Conservation (phyloP, 2,113 vertebrate genomes). For the Pelmatolapia mariae region DNA sequence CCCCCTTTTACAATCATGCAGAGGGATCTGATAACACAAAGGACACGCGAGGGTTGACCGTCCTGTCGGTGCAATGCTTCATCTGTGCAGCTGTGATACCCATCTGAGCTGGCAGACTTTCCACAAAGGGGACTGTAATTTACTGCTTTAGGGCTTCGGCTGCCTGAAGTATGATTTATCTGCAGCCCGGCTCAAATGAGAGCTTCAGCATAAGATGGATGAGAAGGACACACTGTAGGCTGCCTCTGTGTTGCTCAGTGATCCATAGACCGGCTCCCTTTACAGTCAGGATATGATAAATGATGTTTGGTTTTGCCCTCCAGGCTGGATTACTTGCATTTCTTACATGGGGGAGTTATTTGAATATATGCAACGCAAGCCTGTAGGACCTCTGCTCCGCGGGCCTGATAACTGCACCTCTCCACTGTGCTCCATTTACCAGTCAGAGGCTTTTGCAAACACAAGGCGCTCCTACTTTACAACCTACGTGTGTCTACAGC, state of each 20-base stretch:
- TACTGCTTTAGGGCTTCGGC: constrained; percentile 70
- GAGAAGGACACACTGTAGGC: constrained; percentile 7
- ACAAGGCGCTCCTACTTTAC: neutral
- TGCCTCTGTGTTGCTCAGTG: constrained; percentile 22
- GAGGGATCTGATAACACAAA: neutral
- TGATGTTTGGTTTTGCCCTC: constrained; percentile 9
- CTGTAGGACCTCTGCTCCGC: neutral
- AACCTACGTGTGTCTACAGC: neutral
- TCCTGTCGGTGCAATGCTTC: constrained; percentile 11
- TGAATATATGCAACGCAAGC: neutral
- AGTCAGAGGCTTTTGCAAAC: neutral
- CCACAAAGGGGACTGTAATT: constrained; percentile 68
- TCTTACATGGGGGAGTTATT: neutral
- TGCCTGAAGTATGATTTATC: constrained; percentile 75
- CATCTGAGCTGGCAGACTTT: constrained; percentile 57
- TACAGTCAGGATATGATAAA: constrained; percentile 19
- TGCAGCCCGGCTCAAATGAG: constrained; percentile 60
- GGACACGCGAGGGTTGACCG: neutral
- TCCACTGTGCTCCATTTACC: neutral
- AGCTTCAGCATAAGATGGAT: constrained; percentile 67
- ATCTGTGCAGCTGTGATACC: constrained; percentile 57
- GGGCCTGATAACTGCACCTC: neutral
- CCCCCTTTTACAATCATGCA: neutral
- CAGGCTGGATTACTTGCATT: neutral
- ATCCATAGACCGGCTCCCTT: constrained; percentile 7